Conservation (phyloP, 2,888 invertebrate genomes). For the Julus scandinavius region DNA sequence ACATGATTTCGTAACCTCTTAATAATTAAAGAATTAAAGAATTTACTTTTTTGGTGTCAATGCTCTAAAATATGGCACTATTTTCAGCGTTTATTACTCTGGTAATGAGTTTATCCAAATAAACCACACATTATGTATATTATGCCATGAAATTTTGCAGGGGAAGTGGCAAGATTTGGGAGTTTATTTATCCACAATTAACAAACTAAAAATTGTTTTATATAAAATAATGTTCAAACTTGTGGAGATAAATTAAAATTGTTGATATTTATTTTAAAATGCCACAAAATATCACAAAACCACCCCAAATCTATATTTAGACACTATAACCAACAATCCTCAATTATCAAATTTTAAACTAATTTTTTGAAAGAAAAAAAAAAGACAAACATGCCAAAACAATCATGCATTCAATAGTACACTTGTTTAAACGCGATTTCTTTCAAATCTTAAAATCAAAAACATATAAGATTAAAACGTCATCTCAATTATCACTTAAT, state of each 20-base stretch:
- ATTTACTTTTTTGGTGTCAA: too few relatives aligned
- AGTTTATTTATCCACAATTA: not conserved
- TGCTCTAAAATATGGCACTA: too few relatives aligned
- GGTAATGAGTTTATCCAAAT: too few relatives aligned
- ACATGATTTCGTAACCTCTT: too few relatives aligned
- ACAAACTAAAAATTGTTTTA: not conserved
- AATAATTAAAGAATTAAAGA: too few relatives aligned
- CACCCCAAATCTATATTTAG: slow-evolving; percentile 31
- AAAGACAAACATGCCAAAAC: not conserved
- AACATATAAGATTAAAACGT: not conserved
- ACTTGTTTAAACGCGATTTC: not conserved
- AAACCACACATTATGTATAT: too few relatives aligned
- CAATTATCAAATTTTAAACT: slow-evolving; percentile 34
- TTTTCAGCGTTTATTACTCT: too few relatives aligned
- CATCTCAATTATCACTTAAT: not conserved
- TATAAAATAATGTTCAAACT: not conserved
- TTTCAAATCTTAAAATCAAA: not conserved
- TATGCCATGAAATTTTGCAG: not conserved
- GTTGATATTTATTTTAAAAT: slow-evolving; percentile 31
- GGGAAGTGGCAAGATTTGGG: not conserved
- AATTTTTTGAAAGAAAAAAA: not conserved
- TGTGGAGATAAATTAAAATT: not conserved
- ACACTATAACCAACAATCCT: slow-evolving; percentile 37
- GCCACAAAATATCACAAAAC: slow-evolving; percentile 37
- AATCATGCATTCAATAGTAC: not conserved